Evolutionary conservation across 2,888 invertebrate genomes (phyloP).

Genomic region (Volucella bombylans): DNA sequence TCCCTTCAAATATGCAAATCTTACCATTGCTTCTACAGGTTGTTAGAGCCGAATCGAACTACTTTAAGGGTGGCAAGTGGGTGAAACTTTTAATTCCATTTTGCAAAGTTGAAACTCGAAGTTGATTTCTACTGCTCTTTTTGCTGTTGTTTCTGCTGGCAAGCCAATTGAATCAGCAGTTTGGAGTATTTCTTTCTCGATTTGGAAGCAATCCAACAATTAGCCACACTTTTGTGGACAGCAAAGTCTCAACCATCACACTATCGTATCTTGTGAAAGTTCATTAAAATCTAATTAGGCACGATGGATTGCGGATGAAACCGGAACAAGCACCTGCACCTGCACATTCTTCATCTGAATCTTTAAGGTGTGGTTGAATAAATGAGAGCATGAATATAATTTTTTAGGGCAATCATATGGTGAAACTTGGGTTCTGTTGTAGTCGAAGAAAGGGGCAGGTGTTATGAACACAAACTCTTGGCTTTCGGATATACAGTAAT

Average conservation of each 20-base stretch:
- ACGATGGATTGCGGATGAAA: constrained; percentile 42
- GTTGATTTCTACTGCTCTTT: constrained; percentile 20
- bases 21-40: constrained; percentile 18
- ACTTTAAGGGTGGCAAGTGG: constrained; percentile 1
- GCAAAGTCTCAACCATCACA: neutral
- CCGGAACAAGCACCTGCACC: constrained; percentile 33
- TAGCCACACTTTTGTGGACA: constrained; percentile 53
- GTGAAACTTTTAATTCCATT: constrained; percentile 66
- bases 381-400: constrained; percentile 1
- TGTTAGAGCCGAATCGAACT: constrained; percentile 19
- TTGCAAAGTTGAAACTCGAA: constrained; percentile 61
- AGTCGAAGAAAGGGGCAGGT: too few relatives aligned
- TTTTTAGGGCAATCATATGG: neutral
- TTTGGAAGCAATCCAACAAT: constrained; percentile 65
- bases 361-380: constrained; percentile 13
- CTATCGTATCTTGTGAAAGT: constrained; percentile 40
- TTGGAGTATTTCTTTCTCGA: constrained; percentile 20
- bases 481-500: too few relatives aligned
- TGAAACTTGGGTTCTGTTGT: neutral
- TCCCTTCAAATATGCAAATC: constrained; percentile 18
- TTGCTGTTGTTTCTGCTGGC: neutral
- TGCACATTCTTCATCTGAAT: constrained; percentile 5
- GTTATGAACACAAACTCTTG: too few relatives aligned
- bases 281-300: constrained; percentile 71
- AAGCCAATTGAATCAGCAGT: neutral